phyloP scores from a whole-genome alignment of 2,888 invertebrate species.

The Bimastos eiseni region DNA sequence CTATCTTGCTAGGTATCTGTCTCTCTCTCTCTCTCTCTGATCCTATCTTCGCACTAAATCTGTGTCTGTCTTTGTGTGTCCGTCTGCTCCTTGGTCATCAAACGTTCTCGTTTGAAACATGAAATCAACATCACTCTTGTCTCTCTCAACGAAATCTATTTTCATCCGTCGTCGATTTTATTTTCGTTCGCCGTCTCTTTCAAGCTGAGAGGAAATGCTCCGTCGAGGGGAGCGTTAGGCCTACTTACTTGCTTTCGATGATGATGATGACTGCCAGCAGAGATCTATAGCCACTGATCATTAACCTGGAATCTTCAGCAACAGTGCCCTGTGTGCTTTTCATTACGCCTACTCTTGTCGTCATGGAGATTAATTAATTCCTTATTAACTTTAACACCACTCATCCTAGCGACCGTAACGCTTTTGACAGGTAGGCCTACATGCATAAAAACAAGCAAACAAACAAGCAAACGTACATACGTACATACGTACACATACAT shows the following conservation, averaged over 20 bases:
- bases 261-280: no score
- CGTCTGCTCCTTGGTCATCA: not conserved
- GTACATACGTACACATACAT: not conserved
- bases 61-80: not conserved
- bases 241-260: no score
- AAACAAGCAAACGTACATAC: no score
- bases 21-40: not conserved
- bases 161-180: conserved; percentile 2
- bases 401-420: no score
- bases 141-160: not conserved
- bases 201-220: not conserved
- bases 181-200: not conserved
- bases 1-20: not conserved
- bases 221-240: not conserved
- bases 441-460: no score
- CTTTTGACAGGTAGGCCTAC: no score
- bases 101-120: not conserved
- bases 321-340: not conserved
- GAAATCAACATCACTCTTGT: not conserved
- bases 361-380: not conserved
- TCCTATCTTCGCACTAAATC: not conserved
- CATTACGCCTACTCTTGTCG: no score
- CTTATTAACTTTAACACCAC: no score
- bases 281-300: not conserved
- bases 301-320: not conserved